Conservation (phyloP, 2,888 invertebrate species). For the Agrotis ipsilon region DNA sequence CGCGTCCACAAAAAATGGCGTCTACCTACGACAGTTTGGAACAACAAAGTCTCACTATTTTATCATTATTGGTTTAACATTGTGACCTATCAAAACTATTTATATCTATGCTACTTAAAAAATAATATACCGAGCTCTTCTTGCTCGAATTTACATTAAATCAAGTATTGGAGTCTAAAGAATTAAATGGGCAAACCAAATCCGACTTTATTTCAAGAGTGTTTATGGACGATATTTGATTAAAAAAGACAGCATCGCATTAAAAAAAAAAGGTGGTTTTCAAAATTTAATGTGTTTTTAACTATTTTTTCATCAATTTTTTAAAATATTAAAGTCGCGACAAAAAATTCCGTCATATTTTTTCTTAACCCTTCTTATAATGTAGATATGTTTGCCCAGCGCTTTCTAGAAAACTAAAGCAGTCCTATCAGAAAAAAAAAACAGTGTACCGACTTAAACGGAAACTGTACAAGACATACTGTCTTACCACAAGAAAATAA, state of each 20-base stretch:
- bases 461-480: conserved; percentile 40
- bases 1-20: neutral
- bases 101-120: conserved; percentile 25
- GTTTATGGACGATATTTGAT: neutral
- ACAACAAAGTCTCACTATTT: conserved; percentile 31
- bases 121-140: conserved; percentile 14
- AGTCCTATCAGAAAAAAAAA: conserved; percentile 2
- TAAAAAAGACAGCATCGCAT: neutral
- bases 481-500: too few species aligned
- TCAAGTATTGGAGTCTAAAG: conserved; percentile 24
- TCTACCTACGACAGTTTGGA: conserved; percentile 17
- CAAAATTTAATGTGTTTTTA: conserved; percentile 9
- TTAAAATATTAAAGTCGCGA: neutral
- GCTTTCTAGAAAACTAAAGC: conserved; percentile 13
- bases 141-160: conserved; percentile 30
- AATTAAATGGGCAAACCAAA: conserved; percentile 23
- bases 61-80: conserved; percentile 28
- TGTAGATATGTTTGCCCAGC: conserved; percentile 19
- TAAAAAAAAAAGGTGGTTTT: neutral
- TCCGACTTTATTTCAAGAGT: conserved; percentile 1
- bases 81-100: conserved; percentile 8
- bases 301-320: neutral
- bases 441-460: conserved; percentile 32
- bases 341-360: neutral
- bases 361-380: neutral